phyloP scores from a whole-genome alignment of 2,888 invertebrate genomes.

The Andrena marginata region DNA sequence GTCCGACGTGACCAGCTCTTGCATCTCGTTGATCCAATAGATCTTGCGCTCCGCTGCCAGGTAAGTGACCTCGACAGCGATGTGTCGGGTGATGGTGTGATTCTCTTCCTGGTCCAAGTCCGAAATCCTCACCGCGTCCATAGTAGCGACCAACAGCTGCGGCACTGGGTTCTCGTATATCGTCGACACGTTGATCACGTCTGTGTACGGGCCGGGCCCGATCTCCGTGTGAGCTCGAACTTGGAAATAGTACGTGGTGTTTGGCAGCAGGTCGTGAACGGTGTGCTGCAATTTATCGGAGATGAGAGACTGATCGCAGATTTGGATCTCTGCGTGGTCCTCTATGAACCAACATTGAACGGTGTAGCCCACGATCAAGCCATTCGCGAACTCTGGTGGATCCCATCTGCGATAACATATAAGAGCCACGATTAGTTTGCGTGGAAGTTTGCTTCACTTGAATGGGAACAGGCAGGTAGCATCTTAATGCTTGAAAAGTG shows the following conservation, averaged over 20 bases:
- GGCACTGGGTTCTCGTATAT: slow-evolving; percentile 92
- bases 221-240: slow-evolving; percentile 93
- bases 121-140: slow-evolving; percentile 90
- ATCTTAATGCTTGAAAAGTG: neutral
- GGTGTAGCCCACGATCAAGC: slow-evolving; percentile 90
- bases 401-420: slow-evolving; percentile 92
- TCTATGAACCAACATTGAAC: slow-evolving; percentile 89
- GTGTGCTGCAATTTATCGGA: slow-evolving; percentile 87
- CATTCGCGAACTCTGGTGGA: slow-evolving; percentile 90
- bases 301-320: slow-evolving; percentile 86
- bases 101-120: slow-evolving; percentile 91
- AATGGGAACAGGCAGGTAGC: neutral
- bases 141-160: slow-evolving; percentile 90
- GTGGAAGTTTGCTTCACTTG: neutral
- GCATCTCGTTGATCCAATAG: slow-evolving; percentile 93
- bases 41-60: slow-evolving; percentile 90
- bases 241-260: slow-evolving; percentile 89
- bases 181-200: slow-evolving; percentile 89
- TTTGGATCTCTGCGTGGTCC: slow-evolving; percentile 84
- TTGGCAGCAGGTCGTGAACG: slow-evolving; percentile 87
- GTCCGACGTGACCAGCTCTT: slow-evolving; percentile 89
- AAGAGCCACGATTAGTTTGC: slow-evolving; percentile 33
- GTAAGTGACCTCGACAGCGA: slow-evolving; percentile 90
- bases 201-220: slow-evolving; percentile 91
- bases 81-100: slow-evolving; percentile 88